phyloP scores from a whole-genome alignment of 92 coral and sea anemone species.

The Zoanthus sociatus region DNA sequence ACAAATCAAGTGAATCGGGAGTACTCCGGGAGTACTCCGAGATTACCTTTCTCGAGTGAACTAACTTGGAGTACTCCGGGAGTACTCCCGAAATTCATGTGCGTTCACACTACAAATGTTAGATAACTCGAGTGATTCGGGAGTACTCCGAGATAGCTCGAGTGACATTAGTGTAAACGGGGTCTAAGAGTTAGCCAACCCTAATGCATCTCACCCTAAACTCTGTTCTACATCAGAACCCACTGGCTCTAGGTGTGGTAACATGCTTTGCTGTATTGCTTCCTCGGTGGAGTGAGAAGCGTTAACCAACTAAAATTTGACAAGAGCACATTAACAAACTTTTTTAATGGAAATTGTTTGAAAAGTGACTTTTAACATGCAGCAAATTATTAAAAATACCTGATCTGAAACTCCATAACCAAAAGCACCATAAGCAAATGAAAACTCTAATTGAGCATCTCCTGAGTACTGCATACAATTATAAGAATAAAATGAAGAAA shows the following conservation, averaged over 20 bases:
- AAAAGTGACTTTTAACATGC: not conserved
- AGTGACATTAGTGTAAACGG: too few relatives aligned
- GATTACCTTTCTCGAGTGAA: too few relatives aligned
- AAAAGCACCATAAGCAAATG: conserved; percentile 95
- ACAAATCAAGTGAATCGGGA: too few relatives aligned
- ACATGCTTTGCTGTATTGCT: conserved; percentile 87
- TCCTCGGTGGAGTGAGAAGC: conserved; percentile 50
- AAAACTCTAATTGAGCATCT: conserved; percentile 84
- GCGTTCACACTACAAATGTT: too few relatives aligned
- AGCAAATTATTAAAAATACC: conserved; percentile 55
- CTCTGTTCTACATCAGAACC: conserved; percentile 72
- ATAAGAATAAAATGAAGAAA: too few relatives aligned
- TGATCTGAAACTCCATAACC: conserved; percentile 98
- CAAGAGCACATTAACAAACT: not conserved
- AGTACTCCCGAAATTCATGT: too few relatives aligned
- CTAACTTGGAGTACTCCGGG: too few relatives aligned
- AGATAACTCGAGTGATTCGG: too few relatives aligned
- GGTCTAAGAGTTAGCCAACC: not conserved
- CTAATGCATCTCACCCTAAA: conserved; percentile 76
- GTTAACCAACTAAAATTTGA: conserved; percentile 4
- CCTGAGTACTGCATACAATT: conserved; percentile 81
- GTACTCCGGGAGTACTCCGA: too few relatives aligned
- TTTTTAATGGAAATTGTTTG: not conserved
- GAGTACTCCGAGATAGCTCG: too few relatives aligned
- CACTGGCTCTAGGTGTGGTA: conserved; percentile 89